A percentile compares a stretch with the other conserved stretches of the same genome.
phyloP scores from a whole-genome alignment of 1,140 invertebrate species.

The Charaxes varanes region DNA sequence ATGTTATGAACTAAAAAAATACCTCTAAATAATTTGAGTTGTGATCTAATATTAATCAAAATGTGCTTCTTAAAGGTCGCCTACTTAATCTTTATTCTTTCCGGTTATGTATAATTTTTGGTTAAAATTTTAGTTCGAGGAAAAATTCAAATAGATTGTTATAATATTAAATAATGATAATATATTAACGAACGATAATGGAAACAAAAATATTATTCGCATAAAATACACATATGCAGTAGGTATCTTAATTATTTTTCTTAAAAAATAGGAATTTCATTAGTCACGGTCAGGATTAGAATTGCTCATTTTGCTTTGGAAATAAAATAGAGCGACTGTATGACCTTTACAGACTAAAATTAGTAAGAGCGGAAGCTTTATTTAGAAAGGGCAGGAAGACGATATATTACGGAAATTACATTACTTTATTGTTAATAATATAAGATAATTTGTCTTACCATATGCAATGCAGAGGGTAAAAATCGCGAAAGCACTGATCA shows the following conservation, averaged over 20 bases:
- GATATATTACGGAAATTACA: not conserved
- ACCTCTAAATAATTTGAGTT: slow-evolving; percentile 2
- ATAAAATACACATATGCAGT: too few relatives aligned
- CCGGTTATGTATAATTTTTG: not conserved
- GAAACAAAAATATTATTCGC: too few relatives aligned
- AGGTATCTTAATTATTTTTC: not conserved
- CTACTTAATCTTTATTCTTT: too few relatives aligned
- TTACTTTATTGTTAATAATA: not conserved
- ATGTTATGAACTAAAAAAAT: too few relatives aligned
- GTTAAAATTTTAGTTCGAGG: not conserved
- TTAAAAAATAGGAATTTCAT: too few relatives aligned
- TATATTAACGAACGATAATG: too few relatives aligned
- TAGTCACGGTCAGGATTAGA: too few relatives aligned
- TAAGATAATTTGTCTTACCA: slow-evolving; percentile 34
- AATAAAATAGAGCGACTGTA: slow-evolving; percentile 2
- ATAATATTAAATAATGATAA: too few relatives aligned
- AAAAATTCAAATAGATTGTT: not conserved
- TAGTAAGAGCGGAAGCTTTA: not conserved
- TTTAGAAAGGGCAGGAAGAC: too few relatives aligned
- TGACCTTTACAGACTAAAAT: slow-evolving; percentile 1
- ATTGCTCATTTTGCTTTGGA: not conserved
- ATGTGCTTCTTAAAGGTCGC: not conserved
- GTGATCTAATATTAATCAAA: slow-evolving; percentile 7
- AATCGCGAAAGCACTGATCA: slow-evolving; percentile 44
- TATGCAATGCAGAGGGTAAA: slow-evolving; percentile 40